Evolutionary conservation across 2,888 invertebrate genomes (phyloP), one percentile per base, ranked within the genome.

Genomic region (Drosophila recens): DNA sequence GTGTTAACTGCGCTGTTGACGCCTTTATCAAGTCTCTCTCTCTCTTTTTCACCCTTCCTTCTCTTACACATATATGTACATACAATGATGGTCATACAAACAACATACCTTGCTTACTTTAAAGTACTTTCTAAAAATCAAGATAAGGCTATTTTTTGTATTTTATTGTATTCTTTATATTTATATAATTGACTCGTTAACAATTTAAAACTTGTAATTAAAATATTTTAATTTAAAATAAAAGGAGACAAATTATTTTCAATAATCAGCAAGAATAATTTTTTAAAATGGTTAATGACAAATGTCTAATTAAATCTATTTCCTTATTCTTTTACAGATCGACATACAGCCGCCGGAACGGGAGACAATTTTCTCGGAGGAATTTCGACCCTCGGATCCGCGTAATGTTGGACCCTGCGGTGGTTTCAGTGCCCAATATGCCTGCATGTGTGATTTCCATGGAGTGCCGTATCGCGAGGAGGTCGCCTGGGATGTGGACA

Each of bases 401-500:
- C 91, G 93, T 53, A 93, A 93, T 91, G 91, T 93, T 75, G 93
- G 97, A 13, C 97, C 99, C 3, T 99, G 99, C 91, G 98, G 98
- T 6, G 98, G 98, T 72, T 99, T 98, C 93, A 97, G 98, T 45
- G 96, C 97, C 75, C 98, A 98, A 93, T 99, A 99, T 93, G 98
- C 98, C 61, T 98, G 98, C 91, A 98, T 98, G 97, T 99, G 99
- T 93, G 99, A 99, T 93, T 97, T 96, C 90, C 97, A 98, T 92
- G 96, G 96, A 90, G 96, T 98, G 87, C 97, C 98, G 45, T 98
- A 97, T 93, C 94, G 98, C 91, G 99, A 99, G 90, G 99, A 99
- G 94, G 98, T 99, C 20, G 97, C 98, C 58, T 98, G 98, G 98
- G 99, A 99, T 93, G 97, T 99, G 76, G 99, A 99, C 93, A 99